Evolutionary conservation across 2,888 invertebrate genomes (phyloP).

Genomic region (Anodontia alba): DNA sequence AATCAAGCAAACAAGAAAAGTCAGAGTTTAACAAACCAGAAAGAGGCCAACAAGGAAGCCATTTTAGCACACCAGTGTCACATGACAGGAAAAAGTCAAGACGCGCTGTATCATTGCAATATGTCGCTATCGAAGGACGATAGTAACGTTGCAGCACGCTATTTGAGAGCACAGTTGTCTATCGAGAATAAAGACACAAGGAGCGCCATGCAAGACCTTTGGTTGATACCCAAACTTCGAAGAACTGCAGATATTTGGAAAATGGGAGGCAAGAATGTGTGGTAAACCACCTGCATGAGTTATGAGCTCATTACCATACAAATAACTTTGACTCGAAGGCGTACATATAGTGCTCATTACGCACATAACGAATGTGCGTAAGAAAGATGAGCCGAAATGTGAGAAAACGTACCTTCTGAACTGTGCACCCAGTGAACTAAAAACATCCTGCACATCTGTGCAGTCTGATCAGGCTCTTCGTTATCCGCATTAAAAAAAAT

Average conservation of each 20-base stretch:
- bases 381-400: too few relatives aligned
- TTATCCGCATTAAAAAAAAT: too few relatives aligned
- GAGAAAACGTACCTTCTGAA: too few relatives aligned
- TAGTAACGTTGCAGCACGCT: slow-evolving; percentile 64
- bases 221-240: slow-evolving; percentile 71
- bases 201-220: slow-evolving; percentile 71
- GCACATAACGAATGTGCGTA: too few relatives aligned
- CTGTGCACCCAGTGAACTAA: too few relatives aligned
- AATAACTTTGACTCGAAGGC: too few relatives aligned
- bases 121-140: slow-evolving; percentile 62
- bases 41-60: slow-evolving; percentile 65
- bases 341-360: too few relatives aligned
- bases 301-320: too few relatives aligned
- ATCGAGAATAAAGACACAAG: slow-evolving; percentile 62
- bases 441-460: too few relatives aligned
- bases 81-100: slow-evolving; percentile 52
- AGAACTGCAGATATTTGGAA: slow-evolving; percentile 77
- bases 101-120: slow-evolving; percentile 62
- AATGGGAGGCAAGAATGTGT: slow-evolving; percentile 72
- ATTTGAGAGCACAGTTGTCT: slow-evolving; percentile 69
- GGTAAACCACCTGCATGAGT: slow-evolving; percentile 21
- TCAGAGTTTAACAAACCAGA: slow-evolving; percentile 37
- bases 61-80: slow-evolving; percentile 66
- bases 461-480: too few relatives aligned
- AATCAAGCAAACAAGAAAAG: slow-evolving; percentile 3